These are phyloP conservation scores for Drosophila chauvacae DNA, from an alignment of 1,140 invertebrate species.

Conservation along the genomic window DNA sequence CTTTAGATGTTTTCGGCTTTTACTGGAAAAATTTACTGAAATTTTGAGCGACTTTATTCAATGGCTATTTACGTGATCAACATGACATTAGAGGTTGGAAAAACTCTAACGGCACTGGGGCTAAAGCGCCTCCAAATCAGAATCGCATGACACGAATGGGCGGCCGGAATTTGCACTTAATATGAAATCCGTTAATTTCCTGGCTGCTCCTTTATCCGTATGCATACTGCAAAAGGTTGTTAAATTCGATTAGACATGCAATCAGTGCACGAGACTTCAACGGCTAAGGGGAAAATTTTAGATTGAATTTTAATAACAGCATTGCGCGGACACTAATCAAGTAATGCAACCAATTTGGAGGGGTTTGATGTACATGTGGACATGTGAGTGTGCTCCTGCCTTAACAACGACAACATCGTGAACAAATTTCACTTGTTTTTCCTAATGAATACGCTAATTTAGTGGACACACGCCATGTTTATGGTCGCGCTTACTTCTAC, in stretches of 20 bases:
- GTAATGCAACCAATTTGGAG: slow-evolving; percentile 78
- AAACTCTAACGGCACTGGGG: slow-evolving; percentile 17
- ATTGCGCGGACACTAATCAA: slow-evolving; percentile 67
- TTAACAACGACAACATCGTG: slow-evolving; percentile 70
- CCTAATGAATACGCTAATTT: slow-evolving; percentile 79
- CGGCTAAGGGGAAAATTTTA: slow-evolving; percentile 54
- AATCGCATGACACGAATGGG: slow-evolving; percentile 71
- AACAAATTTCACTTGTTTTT: slow-evolving; percentile 78
- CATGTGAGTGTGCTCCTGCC: slow-evolving; percentile 2
- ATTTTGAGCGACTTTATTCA: neutral
- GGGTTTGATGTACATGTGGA: neutral
- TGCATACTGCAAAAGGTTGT: slow-evolving; percentile 62
- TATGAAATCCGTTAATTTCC: slow-evolving; percentile 63
- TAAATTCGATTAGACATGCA: slow-evolving; percentile 80
- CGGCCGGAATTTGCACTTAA: slow-evolving; percentile 74
- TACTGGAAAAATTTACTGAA: neutral
- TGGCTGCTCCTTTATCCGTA: slow-evolving; percentile 42
- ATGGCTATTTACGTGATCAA: slow-evolving; percentile 5
- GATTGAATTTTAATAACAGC: slow-evolving; percentile 79
- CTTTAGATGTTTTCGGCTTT: no score
- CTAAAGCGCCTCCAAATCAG: slow-evolving; percentile 59
- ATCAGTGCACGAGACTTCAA: slow-evolving; percentile 38
- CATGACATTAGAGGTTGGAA: neutral
- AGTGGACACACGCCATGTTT: slow-evolving; percentile 63
- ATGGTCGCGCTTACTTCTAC: slow-evolving; percentile 12